These are phyloP conservation scores for Hydropotes inermis DNA, from an alignment of 2,113 vertebrate genomes.

Conservation along the genomic window DNA sequence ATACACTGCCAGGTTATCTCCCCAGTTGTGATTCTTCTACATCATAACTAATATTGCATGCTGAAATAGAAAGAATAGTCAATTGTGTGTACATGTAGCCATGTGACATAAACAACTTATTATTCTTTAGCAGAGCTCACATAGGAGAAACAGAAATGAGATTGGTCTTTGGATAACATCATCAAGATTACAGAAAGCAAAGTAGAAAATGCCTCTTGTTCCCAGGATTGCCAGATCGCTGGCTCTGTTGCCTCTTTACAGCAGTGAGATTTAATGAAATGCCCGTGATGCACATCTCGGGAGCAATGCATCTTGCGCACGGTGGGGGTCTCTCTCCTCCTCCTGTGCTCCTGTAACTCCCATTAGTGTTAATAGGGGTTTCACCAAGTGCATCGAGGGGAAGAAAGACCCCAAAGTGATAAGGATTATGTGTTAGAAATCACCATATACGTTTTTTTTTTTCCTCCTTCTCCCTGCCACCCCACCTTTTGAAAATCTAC, in stretches of 20 bases:
- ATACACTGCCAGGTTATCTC: background rate
- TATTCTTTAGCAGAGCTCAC: conserved; percentile 15
- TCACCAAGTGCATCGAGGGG: conserved; percentile 54
- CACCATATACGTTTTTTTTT: conserved; percentile 39
- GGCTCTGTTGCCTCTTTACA: conserved; percentile 50
- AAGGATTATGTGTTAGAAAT: conserved; percentile 65
- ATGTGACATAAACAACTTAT: background rate
- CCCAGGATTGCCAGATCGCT: background rate
- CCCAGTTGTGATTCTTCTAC: background rate
- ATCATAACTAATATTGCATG: background rate
- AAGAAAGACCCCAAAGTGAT: conserved; percentile 63
- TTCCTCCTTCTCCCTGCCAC: background rate
- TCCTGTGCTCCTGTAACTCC: conserved; percentile 47
- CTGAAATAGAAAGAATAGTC: background rate
- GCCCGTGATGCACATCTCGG: conserved; percentile 35
- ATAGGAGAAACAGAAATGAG: background rate
- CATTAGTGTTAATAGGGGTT: conserved; percentile 71
- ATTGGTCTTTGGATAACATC: conserved; percentile 37
- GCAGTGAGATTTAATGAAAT: conserved; percentile 74
- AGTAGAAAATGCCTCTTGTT: conserved; percentile 51
- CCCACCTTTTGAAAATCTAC: background rate
- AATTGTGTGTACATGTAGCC: background rate
- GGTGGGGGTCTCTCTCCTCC: conserved; percentile 55
- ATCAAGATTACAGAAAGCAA: conserved; percentile 39
- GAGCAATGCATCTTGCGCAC: conserved; percentile 26